These are phyloP conservation scores for Spinus pinus DNA, from an alignment of 2,797 vertebrate genomes.

Conservation along the genomic window DNA sequence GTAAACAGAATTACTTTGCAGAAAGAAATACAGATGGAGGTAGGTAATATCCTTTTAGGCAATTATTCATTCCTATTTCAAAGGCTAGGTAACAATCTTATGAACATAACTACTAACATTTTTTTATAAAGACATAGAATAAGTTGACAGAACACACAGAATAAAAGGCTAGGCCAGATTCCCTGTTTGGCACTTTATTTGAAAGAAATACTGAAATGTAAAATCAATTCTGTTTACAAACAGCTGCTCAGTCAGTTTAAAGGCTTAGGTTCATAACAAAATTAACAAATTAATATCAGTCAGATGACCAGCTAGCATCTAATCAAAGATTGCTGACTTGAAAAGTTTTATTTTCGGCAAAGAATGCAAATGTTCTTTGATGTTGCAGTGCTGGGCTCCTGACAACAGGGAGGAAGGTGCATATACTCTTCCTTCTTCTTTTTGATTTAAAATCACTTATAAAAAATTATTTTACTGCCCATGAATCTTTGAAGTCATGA, in stretches of 20 bases:
- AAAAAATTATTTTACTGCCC: not conserved
- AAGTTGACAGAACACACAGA: not conserved
- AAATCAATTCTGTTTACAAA: conserved; percentile 3
- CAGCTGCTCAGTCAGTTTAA: not conserved
- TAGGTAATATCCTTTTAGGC: not conserved
- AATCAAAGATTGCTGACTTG: conserved; percentile 17
- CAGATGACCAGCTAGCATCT: not conserved
- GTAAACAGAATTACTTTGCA: conserved; percentile 2
- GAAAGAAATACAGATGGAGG: not conserved
- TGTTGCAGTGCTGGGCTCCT: not conserved
- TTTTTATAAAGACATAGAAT: not conserved
- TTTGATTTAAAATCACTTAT: not conserved
- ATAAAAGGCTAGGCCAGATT: not conserved
- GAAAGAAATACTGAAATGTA: not conserved
- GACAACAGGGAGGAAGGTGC: not conserved
- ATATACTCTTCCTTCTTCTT: not conserved
- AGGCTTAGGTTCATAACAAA: not conserved
- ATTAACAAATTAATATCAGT: not conserved
- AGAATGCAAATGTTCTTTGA: not conserved
- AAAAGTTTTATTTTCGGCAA: conserved; percentile 9
- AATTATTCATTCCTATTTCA: conserved; percentile 9
- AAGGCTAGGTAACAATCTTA: conserved; percentile 21
- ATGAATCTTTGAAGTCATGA: not conserved
- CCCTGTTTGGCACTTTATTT: not conserved
- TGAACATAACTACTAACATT: conserved; percentile 4